phyloP scores from a whole-genome alignment of 2,113 vertebrate species.

The Arothron firmamentum region DNA sequence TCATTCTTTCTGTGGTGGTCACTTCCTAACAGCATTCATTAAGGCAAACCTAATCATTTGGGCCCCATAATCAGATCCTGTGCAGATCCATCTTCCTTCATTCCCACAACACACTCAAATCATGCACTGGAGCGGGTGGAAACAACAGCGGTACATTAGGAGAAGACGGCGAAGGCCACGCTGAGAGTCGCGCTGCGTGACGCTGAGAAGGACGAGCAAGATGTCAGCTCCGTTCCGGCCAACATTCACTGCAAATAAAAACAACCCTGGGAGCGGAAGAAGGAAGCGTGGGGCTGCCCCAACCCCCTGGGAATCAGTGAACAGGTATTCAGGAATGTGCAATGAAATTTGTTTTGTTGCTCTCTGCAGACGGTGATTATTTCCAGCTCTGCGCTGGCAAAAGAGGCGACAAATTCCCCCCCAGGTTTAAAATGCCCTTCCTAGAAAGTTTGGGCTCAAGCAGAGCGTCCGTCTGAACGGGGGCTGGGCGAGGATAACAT shows the following conservation, averaged over 20 bases:
- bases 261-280: no score
- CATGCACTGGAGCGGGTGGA: conserved; percentile 19
- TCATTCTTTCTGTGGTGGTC: conserved; percentile 72
- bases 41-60: conserved; percentile 73
- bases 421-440: conserved; percentile 19
- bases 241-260: no score
- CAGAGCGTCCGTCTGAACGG: conserved; percentile 8
- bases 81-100: conserved; percentile 41
- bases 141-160: conserved; percentile 1
- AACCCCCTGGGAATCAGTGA: background rate
- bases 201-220: no score
- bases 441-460: conserved; percentile 14
- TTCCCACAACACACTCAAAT: conserved; percentile 17
- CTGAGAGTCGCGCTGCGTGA: no score
- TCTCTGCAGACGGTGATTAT: background rate
- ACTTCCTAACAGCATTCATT: conserved; percentile 76
- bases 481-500: background rate
- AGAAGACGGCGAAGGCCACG: background rate
- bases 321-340: background rate
- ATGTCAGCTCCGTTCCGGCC: no score
- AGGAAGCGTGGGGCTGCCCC: no score
- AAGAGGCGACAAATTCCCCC: background rate
- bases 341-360: background rate
- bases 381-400: background rate
- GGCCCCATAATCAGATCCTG: conserved; percentile 59